Base-by-base conservation (phyloP, 1,140 invertebrate genomes). In the Brachionus manjavacas region DNA sequence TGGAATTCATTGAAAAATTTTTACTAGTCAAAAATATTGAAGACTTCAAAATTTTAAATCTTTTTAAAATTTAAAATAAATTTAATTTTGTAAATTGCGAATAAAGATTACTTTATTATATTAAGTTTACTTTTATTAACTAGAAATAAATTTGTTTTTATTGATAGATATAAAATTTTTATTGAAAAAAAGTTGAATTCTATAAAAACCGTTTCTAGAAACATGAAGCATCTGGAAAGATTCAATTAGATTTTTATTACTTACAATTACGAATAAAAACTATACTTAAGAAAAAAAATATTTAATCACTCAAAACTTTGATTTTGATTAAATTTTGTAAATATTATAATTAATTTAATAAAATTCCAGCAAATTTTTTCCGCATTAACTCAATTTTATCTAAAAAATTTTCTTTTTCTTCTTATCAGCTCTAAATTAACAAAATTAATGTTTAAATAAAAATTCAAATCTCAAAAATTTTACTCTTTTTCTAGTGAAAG, bases 401-500 rank as follows among this genome's bases (percentile, higher is more conserved):
- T 76, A 76, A n/a, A 76, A 76, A 12, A 76, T 76, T 76, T 76
- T 76, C 72, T 76, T 76, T 49, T 49, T 76, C 43, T 76, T 76
- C 31, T 76, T 76, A 76, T 76, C 72, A 28, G 72, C 72, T 41
- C 68, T 72, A 68, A 68, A 31, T 68, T 35, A 35, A 35, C 31
- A 35, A 35, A 35, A 35, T 35, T 35, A 35, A 35, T 35, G 6
- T 35, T 7, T 6, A 7, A 35, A 35, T 0, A 35, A 35, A 35
- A 35, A 6, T 35, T 35, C 6, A 35, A 35, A 35, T 0, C 4
- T 35, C 7, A 23, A 39, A 35, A n/a, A 72, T 20, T 12, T 31
- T 80, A 80, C 79, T 81, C 79, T 81, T 81, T 81, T 81, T 81
- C 79, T 20, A 81, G 28, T 23, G 79, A 81, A 43, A 64, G 52